phyloP scores from a whole-genome alignment of 2,888 invertebrate species.

The Eupithecia inturbata region DNA sequence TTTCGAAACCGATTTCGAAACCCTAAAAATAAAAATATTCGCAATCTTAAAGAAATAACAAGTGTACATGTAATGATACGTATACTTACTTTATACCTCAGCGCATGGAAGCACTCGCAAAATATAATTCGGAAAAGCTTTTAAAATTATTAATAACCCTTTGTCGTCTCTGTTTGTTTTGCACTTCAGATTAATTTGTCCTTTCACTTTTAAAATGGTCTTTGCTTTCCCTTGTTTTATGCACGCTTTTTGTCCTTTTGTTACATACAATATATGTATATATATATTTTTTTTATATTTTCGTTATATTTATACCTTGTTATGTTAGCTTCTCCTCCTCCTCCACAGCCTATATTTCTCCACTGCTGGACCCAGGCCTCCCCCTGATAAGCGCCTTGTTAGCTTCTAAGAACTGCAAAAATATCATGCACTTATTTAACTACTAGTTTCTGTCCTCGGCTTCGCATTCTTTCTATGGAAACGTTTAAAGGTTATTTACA shows the following conservation, averaged over 20 bases:
- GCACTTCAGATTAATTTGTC: slow-evolving; percentile 12
- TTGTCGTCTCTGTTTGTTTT: slow-evolving; percentile 6
- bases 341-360: too few species aligned
- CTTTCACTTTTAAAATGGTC: slow-evolving; percentile 14
- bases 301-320: too few species aligned
- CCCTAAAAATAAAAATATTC: background rate
- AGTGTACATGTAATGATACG: background rate
- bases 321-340: too few species aligned
- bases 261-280: background rate
- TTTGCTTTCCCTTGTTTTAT: slow-evolving; percentile 10
- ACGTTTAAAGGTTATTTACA: too few species aligned
- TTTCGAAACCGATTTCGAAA: too few species aligned
- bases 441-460: too few species aligned
- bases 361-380: too few species aligned
- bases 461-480: too few species aligned
- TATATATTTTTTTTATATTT: too few species aligned
- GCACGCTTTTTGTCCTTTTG: background rate
- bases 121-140: slow-evolving; percentile 11
- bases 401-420: background rate
- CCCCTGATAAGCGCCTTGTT: too few species aligned
- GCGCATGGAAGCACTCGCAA: background rate
- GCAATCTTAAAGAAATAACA: background rate
- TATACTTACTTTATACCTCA: background rate
- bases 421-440: background rate
- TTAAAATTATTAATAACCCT: slow-evolving; percentile 16